These are phyloP conservation scores for Leptodactylus fuscus DNA, from an alignment of 2,113 vertebrate genomes.

Conservation along the genomic window DNA sequence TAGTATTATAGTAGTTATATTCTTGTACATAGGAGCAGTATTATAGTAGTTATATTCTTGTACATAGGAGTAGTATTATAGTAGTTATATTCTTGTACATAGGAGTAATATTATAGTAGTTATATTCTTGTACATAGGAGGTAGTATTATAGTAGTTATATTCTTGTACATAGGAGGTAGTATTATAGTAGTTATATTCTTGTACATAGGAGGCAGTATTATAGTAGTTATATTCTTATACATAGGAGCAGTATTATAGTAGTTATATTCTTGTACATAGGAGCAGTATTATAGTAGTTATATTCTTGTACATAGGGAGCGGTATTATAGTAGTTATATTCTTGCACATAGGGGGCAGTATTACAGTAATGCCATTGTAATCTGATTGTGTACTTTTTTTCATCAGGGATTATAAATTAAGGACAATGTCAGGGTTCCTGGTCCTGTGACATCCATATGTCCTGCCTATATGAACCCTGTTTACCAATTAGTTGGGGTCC, in stretches of 20 bases:
- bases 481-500: background rate
- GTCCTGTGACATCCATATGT: background rate
- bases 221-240: too few species aligned
- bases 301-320: background rate
- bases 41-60: conserved; percentile 5
- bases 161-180: too few species aligned
- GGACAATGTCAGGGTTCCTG: background rate
- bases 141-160: too few species aligned
- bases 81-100: background rate
- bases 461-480: background rate
- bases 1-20: background rate
- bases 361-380: background rate
- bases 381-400: background rate
- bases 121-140: background rate
- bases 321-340: background rate
- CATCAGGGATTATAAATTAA: background rate
- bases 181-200: too few species aligned
- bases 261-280: background rate
- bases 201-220: too few species aligned
- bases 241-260: background rate
- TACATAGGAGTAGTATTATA: background rate
- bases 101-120: background rate
- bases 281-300: conserved; percentile 15
- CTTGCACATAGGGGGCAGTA: background rate
- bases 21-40: background rate